Evolutionary conservation across 1,140 invertebrate species (phyloP), one percentile per base, ranked within the genome.

Genomic region (Polyergus mexicanus): DNA sequence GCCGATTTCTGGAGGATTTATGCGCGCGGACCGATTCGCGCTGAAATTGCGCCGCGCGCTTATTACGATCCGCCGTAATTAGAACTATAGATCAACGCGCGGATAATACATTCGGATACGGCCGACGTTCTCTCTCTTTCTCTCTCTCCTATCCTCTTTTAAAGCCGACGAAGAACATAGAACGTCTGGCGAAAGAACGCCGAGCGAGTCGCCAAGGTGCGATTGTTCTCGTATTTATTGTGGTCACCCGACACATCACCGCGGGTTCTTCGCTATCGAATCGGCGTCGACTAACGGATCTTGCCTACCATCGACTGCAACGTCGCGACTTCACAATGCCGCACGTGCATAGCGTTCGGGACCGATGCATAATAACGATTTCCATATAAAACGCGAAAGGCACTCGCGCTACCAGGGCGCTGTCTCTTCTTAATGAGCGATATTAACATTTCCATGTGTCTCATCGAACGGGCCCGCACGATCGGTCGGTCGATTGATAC

Each of bases 201-300:
- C 32, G 16, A 66, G 51, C 58, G 51, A 65, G 38, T 77, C 41
- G 72, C 74, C 32, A 41, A 66, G 51, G 25, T 72, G 85, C 89
- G 88, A 90, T 89, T 90, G 78, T 89, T 89, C 85, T 78, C 74
- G 68, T 84, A 87, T 93, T 92, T 92, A 92, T 90, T 90, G 89
- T 85, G 60, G 84, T 90, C 77, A 88, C 76, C 77, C 85, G 87
- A 84, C 77, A 86, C 89, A 91, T 93, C 92, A 89, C 90, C 90
- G 90, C 90, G 90, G 90, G 86, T 93, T 93, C 92, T 91, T 92
- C 91, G 90, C 78, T 86, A 88, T 92, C 87, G 87, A 88, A 87
- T 84, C 87, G 74, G 86, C 87, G 80, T 84, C 91, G 87, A 84
- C 74, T 94, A 94, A 94, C 94, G 94, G 94, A 77, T 75, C 86